Percentiles rank a stretch among this genome's conserved stretches.
Evolutionary conservation across 2,888 invertebrate genomes (phyloP).

Genomic region (Sepioteuthis lessoniana): DNA sequence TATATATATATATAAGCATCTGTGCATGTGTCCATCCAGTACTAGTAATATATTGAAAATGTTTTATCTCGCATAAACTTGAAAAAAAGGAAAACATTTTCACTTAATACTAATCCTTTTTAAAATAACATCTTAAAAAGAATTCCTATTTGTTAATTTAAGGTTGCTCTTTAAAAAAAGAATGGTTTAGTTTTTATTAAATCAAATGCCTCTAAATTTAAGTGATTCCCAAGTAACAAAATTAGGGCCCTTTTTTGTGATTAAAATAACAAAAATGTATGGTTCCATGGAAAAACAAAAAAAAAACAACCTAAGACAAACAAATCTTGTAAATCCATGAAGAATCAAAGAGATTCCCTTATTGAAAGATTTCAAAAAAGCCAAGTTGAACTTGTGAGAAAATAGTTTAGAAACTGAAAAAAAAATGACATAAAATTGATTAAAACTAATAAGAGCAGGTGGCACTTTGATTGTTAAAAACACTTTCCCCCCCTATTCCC

Average conservation of each 20-base stretch:
- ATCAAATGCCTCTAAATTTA: neutral
- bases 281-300: neutral
- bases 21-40: neutral
- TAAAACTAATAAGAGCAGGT: neutral
- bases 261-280: neutral
- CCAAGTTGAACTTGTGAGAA: neutral
- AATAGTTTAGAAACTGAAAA: neutral
- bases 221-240: conserved; percentile 20
- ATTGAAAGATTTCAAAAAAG: neutral
- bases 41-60: neutral
- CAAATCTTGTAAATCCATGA: neutral
- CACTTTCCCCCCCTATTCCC: neutral
- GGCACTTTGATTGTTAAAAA: neutral
- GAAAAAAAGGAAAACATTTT: neutral
- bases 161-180: neutral
- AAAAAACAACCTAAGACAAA: too few relatives aligned
- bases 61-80: neutral
- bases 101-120: neutral
- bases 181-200: neutral
- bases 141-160: neutral
- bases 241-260: neutral
- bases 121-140: neutral
- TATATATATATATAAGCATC: neutral
- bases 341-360: neutral
- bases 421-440: neutral